A percentile compares a stretch with the other conserved stretches of the same genome.
phyloP scores from a whole-genome alignment of 1,140 invertebrate species.

The Nylanderia fulva region DNA sequence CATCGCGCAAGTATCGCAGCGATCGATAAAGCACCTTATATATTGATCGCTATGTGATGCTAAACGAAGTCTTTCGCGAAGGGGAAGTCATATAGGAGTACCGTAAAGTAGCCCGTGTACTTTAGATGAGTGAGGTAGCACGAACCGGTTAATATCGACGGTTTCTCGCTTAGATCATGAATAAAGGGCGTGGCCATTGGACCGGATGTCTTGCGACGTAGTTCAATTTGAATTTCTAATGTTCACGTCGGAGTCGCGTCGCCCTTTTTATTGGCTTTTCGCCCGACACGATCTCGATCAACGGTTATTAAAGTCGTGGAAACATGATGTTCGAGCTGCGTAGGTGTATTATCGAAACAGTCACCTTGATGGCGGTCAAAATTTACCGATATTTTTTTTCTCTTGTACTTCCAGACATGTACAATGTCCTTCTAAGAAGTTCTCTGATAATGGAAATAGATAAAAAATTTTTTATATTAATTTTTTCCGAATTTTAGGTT shows the following conservation, averaged over 20 bases:
- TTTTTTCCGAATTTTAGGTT: no score
- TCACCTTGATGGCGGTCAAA: constrained; percentile 31
- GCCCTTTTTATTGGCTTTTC: neutral
- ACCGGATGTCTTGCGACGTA: constrained; percentile 5
- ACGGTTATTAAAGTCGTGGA: neutral
- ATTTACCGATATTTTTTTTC: neutral
- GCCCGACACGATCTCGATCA: constrained; percentile 8
- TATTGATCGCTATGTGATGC: constrained; percentile 15
- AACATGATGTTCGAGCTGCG: constrained; percentile 4
- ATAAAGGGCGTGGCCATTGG: constrained; percentile 66
- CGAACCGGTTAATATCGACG: constrained; percentile 72
- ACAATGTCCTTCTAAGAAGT: no score
- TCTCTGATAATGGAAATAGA: no score
- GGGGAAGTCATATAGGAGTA: neutral
- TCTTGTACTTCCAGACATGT: no score
- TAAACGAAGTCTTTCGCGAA: constrained; percentile 27
- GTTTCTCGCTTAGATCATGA: constrained; percentile 69
- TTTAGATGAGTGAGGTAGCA: neutral
- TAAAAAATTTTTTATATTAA: no score
- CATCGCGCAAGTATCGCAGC: constrained; percentile 16
- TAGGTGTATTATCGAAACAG: neutral
- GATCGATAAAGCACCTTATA: neutral
- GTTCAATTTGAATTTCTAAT: constrained; percentile 69
- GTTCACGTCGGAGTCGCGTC: neutral
- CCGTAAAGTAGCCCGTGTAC: constrained; percentile 6